These are phyloP conservation scores for Acrocephalus kingi DNA, from an alignment of 2,113 vertebrate species.

Conservation along the genomic window DNA sequence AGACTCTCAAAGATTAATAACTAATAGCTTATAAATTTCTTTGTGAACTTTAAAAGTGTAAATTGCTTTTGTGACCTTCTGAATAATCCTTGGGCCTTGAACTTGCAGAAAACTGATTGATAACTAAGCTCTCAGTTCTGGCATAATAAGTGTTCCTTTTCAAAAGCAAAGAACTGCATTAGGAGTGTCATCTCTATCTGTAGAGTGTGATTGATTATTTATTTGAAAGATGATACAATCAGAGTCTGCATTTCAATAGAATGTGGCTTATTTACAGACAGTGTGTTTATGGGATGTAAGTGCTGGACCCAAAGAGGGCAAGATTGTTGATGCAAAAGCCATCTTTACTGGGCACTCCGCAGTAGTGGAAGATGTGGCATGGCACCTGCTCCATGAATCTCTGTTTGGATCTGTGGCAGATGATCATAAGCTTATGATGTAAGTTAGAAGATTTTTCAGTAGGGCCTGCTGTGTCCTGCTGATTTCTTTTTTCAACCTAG, in stretches of 20 bases:
- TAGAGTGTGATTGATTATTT: background rate
- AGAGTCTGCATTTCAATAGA: background rate
- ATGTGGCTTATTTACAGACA: constrained; percentile 74
- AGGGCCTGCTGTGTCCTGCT: background rate
- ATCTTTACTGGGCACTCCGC: constrained; percentile 94
- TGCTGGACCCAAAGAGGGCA: constrained; percentile 87
- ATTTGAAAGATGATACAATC: background rate
- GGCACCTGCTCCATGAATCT: constrained; percentile 92
- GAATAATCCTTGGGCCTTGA: background rate
- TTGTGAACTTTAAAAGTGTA: background rate
- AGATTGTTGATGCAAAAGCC: constrained; percentile 89
- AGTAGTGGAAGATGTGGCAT: constrained; percentile 93
- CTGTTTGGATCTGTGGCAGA: constrained; percentile 94
- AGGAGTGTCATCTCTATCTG: background rate
- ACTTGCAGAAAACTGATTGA: background rate
- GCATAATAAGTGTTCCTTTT: background rate
- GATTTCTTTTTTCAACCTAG: background rate
- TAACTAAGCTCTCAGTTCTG: background rate
- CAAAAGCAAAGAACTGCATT: background rate
- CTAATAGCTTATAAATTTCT: background rate
- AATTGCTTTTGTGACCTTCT: background rate
- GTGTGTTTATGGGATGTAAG: constrained; percentile 95
- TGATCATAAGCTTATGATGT: constrained; percentile 98
- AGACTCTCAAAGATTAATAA: background rate
- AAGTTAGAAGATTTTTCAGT: constrained; percentile 25